Evolutionary conservation across 2,888 invertebrate genomes (phyloP).

Genomic region (Eupithecia subumbrata): DNA sequence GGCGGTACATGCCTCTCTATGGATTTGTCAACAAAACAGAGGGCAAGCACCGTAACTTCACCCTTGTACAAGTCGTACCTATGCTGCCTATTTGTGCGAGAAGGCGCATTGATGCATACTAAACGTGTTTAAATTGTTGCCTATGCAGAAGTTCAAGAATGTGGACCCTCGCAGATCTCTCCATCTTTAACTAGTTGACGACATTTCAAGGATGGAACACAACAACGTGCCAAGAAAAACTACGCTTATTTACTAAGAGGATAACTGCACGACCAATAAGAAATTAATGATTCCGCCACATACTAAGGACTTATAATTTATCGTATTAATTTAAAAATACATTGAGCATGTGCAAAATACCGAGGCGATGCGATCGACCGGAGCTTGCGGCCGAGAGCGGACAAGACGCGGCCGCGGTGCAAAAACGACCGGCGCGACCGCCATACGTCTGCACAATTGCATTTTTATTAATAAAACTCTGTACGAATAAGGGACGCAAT

Average conservation of each 20-base stretch:
- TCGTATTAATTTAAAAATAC: slow-evolving; percentile 49
- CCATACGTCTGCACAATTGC: slow-evolving; percentile 23
- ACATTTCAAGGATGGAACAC: slow-evolving; percentile 35
- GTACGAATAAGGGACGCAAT: slow-evolving; percentile 50
- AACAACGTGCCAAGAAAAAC: slow-evolving; percentile 25
- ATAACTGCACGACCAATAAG: slow-evolving; percentile 36
- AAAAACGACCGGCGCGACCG: slow-evolving; percentile 24
- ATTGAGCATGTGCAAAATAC: slow-evolving; percentile 57
- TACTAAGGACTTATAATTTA: slow-evolving; percentile 44
- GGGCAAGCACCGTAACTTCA: slow-evolving; percentile 2
- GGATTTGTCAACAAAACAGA: slow-evolving; percentile 26
- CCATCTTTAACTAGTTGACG: slow-evolving; percentile 36
- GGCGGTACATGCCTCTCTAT: slow-evolving; percentile 61
- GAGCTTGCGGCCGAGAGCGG: slow-evolving; percentile 27
- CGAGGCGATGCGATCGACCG: slow-evolving; percentile 41
- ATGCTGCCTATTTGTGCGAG: slow-evolving; percentile 9
- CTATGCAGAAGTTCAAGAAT: slow-evolving; percentile 39
- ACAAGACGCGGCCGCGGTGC: slow-evolving; percentile 22
- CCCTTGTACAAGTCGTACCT: neutral
- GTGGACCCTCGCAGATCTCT: slow-evolving; percentile 33
- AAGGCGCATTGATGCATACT: slow-evolving; percentile 4
- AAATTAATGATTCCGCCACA: slow-evolving; percentile 37
- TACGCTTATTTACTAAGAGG: slow-evolving; percentile 9
- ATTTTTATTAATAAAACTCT: slow-evolving; percentile 43
- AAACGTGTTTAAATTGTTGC: slow-evolving; percentile 31